Conservation (phyloP, 1,140 invertebrate genomes). For the Teleogryllus occipitalis region DNA sequence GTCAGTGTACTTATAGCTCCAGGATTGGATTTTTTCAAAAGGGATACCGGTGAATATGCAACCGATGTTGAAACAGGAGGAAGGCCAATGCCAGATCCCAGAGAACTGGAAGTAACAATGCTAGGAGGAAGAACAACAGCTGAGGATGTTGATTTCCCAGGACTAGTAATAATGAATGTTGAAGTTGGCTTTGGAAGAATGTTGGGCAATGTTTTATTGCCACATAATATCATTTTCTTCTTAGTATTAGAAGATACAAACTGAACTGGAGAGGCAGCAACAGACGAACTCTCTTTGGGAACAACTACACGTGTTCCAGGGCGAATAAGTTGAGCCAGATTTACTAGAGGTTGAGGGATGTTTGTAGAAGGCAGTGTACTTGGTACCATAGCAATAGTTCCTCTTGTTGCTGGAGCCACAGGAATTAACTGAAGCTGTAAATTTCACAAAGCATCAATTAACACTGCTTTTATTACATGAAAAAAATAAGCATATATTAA, state of each 20-base stretch:
- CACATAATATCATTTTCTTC: neutral
- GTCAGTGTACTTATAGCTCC: too few species aligned
- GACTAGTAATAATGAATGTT: too few species aligned
- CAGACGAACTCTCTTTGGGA: neutral
- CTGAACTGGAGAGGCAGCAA: neutral
- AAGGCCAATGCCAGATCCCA: too few species aligned
- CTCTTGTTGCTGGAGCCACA: neutral
- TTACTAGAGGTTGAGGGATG: constrained; percentile 11
- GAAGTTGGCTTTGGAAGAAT: neutral
- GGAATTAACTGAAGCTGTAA: constrained; percentile 7
- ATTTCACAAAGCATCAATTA: neutral
- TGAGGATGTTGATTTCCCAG: too few species aligned
- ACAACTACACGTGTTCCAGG: neutral
- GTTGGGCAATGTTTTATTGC: neutral
- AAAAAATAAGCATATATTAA: too few species aligned
- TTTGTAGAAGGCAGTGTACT: neutral
- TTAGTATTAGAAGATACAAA: too few species aligned
- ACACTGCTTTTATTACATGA: too few species aligned
- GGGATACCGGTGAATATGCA: too few species aligned
- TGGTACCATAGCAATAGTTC: neutral
- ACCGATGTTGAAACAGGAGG: too few species aligned
- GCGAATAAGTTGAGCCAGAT: neutral
- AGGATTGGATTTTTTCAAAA: too few species aligned
- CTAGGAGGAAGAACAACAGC: too few species aligned
- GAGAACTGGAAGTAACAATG: too few species aligned